These are phyloP conservation scores for Hemicentrotus pulcherrimus DNA, from an alignment of 35 echinoderm and acorn worm species.

Conservation along the genomic window DNA sequence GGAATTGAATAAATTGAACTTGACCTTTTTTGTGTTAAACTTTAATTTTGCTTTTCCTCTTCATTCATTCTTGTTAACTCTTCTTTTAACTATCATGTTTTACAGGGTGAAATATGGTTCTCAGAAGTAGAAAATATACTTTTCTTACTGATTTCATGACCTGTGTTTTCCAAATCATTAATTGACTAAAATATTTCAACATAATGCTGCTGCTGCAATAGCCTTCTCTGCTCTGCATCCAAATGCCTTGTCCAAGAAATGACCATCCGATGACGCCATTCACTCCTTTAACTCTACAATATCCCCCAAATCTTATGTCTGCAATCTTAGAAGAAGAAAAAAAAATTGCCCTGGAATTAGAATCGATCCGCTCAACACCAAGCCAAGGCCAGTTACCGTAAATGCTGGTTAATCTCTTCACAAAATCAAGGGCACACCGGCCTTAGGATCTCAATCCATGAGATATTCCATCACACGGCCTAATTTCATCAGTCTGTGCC, in stretches of 20 bases:
- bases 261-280: neutral
- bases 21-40: too few species aligned
- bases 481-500: neutral
- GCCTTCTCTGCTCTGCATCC: neutral
- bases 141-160: too few species aligned
- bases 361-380: neutral
- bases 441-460: neutral
- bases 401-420: neutral
- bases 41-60: too few species aligned
- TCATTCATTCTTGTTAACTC: too few species aligned
- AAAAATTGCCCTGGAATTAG: neutral
- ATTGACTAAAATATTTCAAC: too few species aligned
- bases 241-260: neutral
- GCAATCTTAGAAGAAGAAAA: neutral
- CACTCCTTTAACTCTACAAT: neutral
- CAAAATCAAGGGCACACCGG: neutral
- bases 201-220: too few species aligned
- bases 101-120: too few species aligned
- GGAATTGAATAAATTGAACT: too few species aligned
- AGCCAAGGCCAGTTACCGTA: neutral
- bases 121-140: too few species aligned
- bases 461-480: neutral
- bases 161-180: too few species aligned
- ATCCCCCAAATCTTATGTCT: neutral
- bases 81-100: too few species aligned